These are phyloP conservation scores for Nycticorax nycticorax DNA, from an alignment of 2,113 vertebrate species.

Conservation along the genomic window DNA sequence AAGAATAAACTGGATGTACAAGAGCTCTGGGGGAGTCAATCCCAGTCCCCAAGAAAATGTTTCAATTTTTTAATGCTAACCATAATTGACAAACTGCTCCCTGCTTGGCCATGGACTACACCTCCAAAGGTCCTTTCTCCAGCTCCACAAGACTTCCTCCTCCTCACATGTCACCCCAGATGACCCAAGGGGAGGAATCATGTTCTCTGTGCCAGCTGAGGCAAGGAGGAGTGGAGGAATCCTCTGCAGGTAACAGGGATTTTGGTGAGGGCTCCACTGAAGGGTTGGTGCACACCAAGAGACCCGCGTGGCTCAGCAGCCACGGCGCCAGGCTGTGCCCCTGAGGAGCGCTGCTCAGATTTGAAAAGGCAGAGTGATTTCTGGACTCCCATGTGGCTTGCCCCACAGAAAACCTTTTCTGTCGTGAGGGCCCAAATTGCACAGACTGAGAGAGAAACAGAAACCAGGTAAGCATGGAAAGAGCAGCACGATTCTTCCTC, in stretches of 20 bases:
- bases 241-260: neutral
- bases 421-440: neutral
- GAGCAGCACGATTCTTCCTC: neutral
- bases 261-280: neutral
- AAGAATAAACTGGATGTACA: neutral
- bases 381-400: neutral
- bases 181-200: neutral
- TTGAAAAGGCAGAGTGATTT: neutral
- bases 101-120: neutral
- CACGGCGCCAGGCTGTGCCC: neutral
- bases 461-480: neutral
- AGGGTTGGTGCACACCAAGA: neutral
- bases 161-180: neutral
- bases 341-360: neutral
- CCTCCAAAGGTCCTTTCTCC: neutral
- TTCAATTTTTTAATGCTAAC: neutral
- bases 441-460: neutral
- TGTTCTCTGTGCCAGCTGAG: neutral
- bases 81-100: neutral
- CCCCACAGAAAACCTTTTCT: neutral
- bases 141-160: neutral
- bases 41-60: neutral
- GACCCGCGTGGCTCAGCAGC: rapidly evolving
- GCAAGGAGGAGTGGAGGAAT: neutral
- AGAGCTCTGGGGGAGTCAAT: neutral